Evolutionary conservation across 2,888 invertebrate species (phyloP).

Genomic region (Stenchaetothrips biformis): DNA sequence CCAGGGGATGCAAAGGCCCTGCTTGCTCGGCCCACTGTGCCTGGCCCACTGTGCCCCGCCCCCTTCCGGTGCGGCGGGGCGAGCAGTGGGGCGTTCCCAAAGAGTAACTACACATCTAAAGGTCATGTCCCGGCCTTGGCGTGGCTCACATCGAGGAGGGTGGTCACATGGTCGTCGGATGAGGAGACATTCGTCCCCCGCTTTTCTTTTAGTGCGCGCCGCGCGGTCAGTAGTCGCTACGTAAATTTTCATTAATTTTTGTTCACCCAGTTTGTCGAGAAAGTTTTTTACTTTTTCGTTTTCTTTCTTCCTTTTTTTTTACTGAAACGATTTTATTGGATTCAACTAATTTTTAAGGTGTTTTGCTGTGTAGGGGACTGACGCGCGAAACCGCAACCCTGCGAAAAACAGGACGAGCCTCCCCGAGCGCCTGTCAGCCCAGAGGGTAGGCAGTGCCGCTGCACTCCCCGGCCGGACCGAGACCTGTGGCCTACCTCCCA

Average conservation of each 20-base stretch:
- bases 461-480: too few species aligned
- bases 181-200: too few species aligned
- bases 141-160: constrained; percentile 38
- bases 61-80: background rate
- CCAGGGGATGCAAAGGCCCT: background rate
- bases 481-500: background rate
- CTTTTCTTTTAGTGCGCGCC: too few species aligned
- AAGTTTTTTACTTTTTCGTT: background rate
- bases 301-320: background rate
- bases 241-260: background rate
- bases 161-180: too few species aligned
- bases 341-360: too few species aligned
- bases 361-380: too few species aligned
- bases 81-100: background rate
- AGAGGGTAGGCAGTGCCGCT: too few species aligned
- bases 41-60: background rate
- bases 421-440: too few species aligned
- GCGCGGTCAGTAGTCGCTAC: constrained; percentile 36
- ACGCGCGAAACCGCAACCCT: too few species aligned
- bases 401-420: too few species aligned
- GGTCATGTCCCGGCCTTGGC: constrained; percentile 36
- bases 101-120: constrained; percentile 20
- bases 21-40: background rate
- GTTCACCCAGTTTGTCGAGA: background rate
- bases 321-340: background rate